A percentile compares a stretch with the other conserved stretches of the same genome.
phyloP scores from a whole-genome alignment of 2,888 invertebrate genomes.

The Epicampocera succincta region DNA sequence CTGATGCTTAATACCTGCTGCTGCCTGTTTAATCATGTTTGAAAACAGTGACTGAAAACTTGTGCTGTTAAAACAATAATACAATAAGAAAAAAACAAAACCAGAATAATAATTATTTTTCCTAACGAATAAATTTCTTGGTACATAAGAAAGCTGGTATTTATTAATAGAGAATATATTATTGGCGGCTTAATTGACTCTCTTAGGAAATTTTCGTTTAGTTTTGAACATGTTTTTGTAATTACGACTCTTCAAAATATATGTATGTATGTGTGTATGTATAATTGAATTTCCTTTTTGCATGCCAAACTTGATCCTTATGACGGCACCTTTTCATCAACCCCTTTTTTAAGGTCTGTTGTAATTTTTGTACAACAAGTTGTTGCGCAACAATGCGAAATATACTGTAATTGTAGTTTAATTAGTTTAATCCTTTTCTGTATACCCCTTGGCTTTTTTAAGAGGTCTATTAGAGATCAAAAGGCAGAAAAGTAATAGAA shows the following conservation, averaged over 20 bases:
- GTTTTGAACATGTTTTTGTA: conserved; percentile 34
- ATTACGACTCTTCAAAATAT: conserved; percentile 6
- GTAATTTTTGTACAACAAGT: conserved; percentile 35
- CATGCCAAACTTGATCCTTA: conserved; percentile 20
- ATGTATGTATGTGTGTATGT: too few relatives aligned
- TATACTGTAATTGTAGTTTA: conserved; percentile 56
- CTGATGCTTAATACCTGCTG: conserved; percentile 46
- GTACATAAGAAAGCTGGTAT: conserved; percentile 17
- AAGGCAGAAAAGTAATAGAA: neutral
- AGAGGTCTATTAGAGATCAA: conserved; percentile 12
- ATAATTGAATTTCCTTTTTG: conserved; percentile 39
- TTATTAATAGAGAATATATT: conserved; percentile 47
- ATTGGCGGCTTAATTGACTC: conserved; percentile 59
- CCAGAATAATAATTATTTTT: conserved; percentile 7
- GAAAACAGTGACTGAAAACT: conserved; percentile 4
- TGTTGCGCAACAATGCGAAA: conserved; percentile 2
- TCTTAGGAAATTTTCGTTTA: conserved; percentile 45
- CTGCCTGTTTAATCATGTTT: conserved; percentile 31
- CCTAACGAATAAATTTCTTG: conserved; percentile 25
- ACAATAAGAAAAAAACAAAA: neutral
- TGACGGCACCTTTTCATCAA: neutral
- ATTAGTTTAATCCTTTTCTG: conserved; percentile 60
- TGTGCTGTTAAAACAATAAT: conserved; percentile 6
- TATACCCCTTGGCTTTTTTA: neutral
- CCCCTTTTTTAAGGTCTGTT: neutral